Conservation (phyloP, 2,113 vertebrate genomes). For the Bos javanicus region DNA sequence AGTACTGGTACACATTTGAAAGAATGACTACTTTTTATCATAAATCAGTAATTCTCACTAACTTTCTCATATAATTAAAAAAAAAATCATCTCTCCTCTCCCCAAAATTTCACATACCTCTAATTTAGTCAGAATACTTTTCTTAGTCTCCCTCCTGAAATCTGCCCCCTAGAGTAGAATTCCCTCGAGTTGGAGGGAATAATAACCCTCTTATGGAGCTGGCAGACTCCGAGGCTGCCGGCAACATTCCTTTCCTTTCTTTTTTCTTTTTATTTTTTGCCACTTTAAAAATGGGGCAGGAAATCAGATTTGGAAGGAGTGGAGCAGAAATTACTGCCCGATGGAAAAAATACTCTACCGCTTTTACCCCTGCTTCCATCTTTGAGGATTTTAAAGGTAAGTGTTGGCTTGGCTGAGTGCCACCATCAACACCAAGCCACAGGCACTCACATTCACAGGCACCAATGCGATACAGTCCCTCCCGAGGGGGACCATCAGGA, state of each 20-base stretch:
- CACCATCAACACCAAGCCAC: neutral
- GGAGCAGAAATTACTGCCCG: neutral
- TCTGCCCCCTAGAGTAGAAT: neutral
- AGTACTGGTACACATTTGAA: neutral
- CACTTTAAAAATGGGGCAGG: neutral
- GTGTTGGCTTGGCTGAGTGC: too few relatives aligned
- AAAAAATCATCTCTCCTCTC: neutral
- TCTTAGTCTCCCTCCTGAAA: neutral
- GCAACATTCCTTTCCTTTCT: neutral
- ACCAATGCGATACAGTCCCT: neutral
- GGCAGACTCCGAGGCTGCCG: neutral
- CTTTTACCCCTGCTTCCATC: neutral
- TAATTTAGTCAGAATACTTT: neutral
- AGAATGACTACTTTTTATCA: neutral
- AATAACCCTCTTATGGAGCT: neutral
- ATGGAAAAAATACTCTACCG: neutral
- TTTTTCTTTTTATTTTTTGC: neutral
- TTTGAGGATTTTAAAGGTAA: neutral
- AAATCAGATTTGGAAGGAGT: slow-evolving; percentile 26
- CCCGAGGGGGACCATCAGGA: neutral
- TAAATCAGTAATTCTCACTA: neutral
- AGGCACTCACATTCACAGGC: neutral
- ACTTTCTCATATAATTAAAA: neutral
- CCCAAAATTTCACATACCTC: neutral
- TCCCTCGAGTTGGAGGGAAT: neutral